phyloP scores from a whole-genome alignment of 2,888 invertebrate genomes.

The Pyralis farinalis region DNA sequence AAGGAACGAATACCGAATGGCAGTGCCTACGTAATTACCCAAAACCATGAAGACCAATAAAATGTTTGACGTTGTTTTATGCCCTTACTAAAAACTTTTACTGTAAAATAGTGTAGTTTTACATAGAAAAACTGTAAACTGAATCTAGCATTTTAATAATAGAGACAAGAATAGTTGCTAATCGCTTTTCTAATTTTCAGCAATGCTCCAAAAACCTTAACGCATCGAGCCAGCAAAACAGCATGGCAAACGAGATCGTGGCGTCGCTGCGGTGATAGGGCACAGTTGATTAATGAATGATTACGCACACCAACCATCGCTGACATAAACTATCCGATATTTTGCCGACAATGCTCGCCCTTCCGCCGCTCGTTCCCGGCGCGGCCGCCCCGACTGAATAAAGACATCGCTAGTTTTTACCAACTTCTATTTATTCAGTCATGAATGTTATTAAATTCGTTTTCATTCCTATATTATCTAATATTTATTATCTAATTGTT shows the following conservation, averaged over 20 bases:
- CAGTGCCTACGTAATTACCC: constrained; percentile 31
- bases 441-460: too few relatives aligned
- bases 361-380: constrained; percentile 7
- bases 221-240: constrained; percentile 75
- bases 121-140: too few relatives aligned
- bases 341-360: constrained; percentile 37
- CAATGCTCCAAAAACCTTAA: constrained; percentile 77
- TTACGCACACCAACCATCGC: constrained; percentile 50
- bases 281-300: constrained; percentile 67
- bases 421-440: neutral
- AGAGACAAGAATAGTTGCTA: constrained; percentile 14
- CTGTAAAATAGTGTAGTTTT: too few relatives aligned
- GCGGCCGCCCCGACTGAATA: constrained; percentile 11
- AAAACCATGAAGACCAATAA: constrained; percentile 12
- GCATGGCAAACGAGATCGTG: constrained; percentile 75
- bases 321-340: constrained; percentile 66
- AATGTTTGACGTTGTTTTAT: constrained; percentile 7
- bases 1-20: constrained; percentile 31
- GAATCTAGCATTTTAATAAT: too few relatives aligned
- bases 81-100: neutral
- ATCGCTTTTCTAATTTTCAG: constrained; percentile 52
- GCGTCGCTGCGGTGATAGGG: constrained; percentile 78
- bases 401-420: neutral
- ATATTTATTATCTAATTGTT: too few relatives aligned
- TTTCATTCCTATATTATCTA: too few relatives aligned